These are phyloP conservation scores for Thymelicus sylvestris DNA, from an alignment of 2,888 invertebrate species.

Conservation along the genomic window DNA sequence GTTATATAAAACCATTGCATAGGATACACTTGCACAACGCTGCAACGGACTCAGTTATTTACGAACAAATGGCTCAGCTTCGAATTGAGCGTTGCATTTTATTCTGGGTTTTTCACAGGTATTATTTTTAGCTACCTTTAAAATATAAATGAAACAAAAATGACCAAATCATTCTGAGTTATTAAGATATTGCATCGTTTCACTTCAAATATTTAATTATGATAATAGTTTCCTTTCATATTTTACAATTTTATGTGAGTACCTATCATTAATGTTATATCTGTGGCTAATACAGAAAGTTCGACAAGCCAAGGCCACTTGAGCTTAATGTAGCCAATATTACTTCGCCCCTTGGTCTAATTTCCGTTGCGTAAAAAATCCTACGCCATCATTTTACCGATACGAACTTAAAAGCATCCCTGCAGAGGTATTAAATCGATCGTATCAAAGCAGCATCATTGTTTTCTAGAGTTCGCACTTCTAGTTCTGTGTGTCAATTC, in stretches of 20 bases:
- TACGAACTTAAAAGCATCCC: constrained; percentile 53
- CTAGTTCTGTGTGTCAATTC: no score
- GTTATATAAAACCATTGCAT: no score
- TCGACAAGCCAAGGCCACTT: constrained; percentile 24
- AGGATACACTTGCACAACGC: no score
- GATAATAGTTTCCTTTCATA: background rate
- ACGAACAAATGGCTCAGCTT: no score
- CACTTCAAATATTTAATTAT: background rate
- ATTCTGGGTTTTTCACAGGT: no score
- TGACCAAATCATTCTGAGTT: background rate
- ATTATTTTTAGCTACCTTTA: no score
- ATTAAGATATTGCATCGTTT: background rate
- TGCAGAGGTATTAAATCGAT: constrained; percentile 31
- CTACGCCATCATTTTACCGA: constrained; percentile 42
- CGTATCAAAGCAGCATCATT: background rate
- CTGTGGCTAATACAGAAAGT: background rate
- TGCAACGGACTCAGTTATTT: no score
- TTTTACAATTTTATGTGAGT: background rate
- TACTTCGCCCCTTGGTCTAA: constrained; percentile 52
- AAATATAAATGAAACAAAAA: no score
- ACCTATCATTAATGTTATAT: background rate
- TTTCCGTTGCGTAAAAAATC: constrained; percentile 62
- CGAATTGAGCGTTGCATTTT: no score
- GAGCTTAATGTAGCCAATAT: constrained; percentile 46
- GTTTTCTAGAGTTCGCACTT: background rate